phyloP scores from a whole-genome alignment of 2,888 invertebrate species.

The Lasioglossum pauxillum region DNA sequence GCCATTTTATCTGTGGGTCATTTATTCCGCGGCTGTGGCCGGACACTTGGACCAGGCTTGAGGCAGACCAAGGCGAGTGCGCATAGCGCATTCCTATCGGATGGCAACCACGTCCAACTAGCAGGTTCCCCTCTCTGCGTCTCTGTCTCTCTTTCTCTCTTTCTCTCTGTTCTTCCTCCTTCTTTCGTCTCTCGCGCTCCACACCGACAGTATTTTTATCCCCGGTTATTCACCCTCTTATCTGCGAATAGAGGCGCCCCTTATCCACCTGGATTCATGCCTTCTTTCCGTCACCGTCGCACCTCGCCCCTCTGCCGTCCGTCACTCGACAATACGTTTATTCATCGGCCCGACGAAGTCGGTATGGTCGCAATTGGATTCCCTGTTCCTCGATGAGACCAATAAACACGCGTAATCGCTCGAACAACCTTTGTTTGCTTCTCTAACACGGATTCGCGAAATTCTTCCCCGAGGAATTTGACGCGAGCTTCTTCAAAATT shows the following conservation, averaged over 20 bases:
- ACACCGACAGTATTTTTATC: constrained; percentile 82
- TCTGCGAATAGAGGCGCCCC: constrained; percentile 73
- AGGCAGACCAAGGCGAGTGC: constrained; percentile 73
- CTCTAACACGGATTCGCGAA: neutral
- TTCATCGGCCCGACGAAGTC: neutral
- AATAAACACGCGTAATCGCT: neutral
- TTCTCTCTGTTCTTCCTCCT: constrained; percentile 42
- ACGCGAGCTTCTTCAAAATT: neutral
- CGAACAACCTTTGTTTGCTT: neutral
- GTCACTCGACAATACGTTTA: constrained; percentile 9
- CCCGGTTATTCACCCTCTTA: constrained; percentile 83
- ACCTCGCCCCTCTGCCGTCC: neutral
- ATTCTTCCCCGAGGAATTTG: neutral
- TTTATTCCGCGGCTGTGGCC: constrained; percentile 78
- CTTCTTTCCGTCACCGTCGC: constrained; percentile 22
- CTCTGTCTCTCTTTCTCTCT: constrained; percentile 36
- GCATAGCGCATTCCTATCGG: constrained; percentile 80
- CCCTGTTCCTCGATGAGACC: neutral
- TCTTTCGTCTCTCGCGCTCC: constrained; percentile 59
- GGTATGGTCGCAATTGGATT: neutral
- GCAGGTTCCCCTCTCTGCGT: constrained; percentile 66
- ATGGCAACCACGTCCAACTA: constrained; percentile 78
- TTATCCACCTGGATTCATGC: constrained; percentile 61
- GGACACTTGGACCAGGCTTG: constrained; percentile 77
- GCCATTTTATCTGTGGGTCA: constrained; percentile 82